Conservation (phyloP, 2,888 invertebrate species). For the Hanleya hanleyi region DNA sequence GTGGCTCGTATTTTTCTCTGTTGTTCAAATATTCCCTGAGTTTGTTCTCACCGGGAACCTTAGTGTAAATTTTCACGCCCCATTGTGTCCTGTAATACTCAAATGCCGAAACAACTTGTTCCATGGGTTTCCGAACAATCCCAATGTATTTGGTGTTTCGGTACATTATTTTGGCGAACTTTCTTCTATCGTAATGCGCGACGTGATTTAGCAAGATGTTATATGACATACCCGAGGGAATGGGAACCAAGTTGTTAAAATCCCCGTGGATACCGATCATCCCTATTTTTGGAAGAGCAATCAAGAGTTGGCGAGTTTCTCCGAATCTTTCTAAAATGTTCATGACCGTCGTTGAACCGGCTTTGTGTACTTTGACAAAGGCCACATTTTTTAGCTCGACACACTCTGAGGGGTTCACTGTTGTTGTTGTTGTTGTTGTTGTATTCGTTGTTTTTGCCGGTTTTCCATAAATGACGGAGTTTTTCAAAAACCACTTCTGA, state of each 20-base stretch:
- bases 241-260: neutral
- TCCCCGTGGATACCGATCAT: neutral
- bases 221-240: neutral
- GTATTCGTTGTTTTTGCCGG: too few relatives aligned
- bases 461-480: too few relatives aligned
- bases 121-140: neutral
- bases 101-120: neutral
- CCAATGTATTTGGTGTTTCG: neutral
- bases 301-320: neutral
- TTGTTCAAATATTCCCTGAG: neutral
- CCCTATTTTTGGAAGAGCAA: neutral
- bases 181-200: neutral
- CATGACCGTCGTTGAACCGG: neutral
- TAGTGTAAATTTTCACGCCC: neutral
- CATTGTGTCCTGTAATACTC: neutral
- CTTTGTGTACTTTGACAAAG: slow-evolving; percentile 1
- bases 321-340: neutral
- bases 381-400: neutral
- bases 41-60: neutral
- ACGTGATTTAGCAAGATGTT: neutral
- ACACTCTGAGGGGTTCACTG: neutral
- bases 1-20: slow-evolving; percentile 4
- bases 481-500: too few relatives aligned
- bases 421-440: too few relatives aligned
- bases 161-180: neutral